Base-by-base conservation (phyloP, 2,113 vertebrate species). In the Sorex fumeus region DNA sequence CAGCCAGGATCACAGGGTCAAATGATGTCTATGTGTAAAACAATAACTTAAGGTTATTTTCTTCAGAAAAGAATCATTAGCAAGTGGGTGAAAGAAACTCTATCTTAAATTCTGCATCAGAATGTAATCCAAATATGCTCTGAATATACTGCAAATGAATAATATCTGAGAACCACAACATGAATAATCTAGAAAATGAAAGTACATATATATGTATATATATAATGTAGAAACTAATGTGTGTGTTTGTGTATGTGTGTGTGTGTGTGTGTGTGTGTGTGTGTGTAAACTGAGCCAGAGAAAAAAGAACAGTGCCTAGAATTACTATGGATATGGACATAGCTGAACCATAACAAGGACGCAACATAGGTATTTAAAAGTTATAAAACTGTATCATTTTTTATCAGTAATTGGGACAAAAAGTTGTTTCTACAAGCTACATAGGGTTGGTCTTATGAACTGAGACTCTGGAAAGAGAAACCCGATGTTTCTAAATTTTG, bases 301-400 rank as follows among this genome's bases (percentile, higher is more conserved):
- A 5, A 15, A 66, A 36, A 64, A 60, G 25, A 47, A 47, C 2
- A 0, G 66, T 66, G 45, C n/a, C 78, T 0, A 62, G 60, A 64
- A 43, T 25, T 18, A 90, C 40, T 4, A 72, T 40, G 78, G 87
- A 79, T 69, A 28, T 8, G 36, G 57, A 40, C 43, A 93, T 83
- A 80, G 23, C 60, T 64, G 21, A 62, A 79, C 50, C 87, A 47
- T 87, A 88, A 87, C 50, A 74, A 83, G 32, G 30, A 87, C 62
- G 47, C 88, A 92, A 86, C 85, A 88, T 40, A 66, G n/a, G 27
- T 60, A 87, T 92, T 75, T 74, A 36, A 84, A 94, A 77, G 30
- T 67, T 96, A 80, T 93, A 94, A 88, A 88, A 94, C 82, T 80
- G 28, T 89, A 83, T 70, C 53, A 75, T 88, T 94, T 94, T 94